These are phyloP conservation scores for Phocoena phocoena DNA, from an alignment of 2,113 vertebrate species.

Conservation along the genomic window DNA sequence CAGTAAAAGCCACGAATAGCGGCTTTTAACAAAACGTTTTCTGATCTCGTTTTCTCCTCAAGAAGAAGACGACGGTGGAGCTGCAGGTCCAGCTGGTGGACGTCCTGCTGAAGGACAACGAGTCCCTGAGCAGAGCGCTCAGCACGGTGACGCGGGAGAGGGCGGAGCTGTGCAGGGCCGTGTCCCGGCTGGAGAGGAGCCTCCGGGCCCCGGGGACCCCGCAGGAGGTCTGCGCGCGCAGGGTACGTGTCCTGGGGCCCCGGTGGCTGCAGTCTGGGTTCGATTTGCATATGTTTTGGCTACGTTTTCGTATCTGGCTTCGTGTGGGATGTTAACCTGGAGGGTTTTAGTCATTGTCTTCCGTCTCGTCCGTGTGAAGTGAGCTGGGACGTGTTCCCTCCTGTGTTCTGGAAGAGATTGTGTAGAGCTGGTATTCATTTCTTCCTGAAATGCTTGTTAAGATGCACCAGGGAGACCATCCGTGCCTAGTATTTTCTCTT, in stretches of 20 bases:
- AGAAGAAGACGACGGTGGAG: slow-evolving; percentile 55
- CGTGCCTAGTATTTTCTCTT: background rate
- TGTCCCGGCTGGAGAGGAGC: slow-evolving; percentile 82
- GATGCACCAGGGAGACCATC: background rate
- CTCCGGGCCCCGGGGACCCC: background rate
- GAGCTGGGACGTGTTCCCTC: background rate
- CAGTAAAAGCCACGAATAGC: background rate
- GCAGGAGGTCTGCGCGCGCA: background rate
- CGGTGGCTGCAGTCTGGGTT: background rate
- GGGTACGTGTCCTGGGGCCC: background rate
- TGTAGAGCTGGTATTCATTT: background rate
- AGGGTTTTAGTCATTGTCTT: background rate
- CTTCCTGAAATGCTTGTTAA: background rate
- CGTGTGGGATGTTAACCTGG: background rate
- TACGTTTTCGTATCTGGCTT: background rate
- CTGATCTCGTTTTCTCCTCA: background rate
- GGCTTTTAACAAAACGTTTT: background rate
- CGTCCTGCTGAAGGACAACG: slow-evolving; percentile 85
- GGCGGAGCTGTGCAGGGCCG: slow-evolving; percentile 80
- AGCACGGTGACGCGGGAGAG: slow-evolving; percentile 82
- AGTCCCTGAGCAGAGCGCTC: slow-evolving; percentile 81
- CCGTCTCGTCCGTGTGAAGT: background rate
- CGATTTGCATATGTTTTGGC: background rate
- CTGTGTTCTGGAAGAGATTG: background rate
- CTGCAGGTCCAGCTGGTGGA: slow-evolving; percentile 80